Conservation (phyloP, 2,113 vertebrate genomes). For the Andinoacara biseriatus region DNA sequence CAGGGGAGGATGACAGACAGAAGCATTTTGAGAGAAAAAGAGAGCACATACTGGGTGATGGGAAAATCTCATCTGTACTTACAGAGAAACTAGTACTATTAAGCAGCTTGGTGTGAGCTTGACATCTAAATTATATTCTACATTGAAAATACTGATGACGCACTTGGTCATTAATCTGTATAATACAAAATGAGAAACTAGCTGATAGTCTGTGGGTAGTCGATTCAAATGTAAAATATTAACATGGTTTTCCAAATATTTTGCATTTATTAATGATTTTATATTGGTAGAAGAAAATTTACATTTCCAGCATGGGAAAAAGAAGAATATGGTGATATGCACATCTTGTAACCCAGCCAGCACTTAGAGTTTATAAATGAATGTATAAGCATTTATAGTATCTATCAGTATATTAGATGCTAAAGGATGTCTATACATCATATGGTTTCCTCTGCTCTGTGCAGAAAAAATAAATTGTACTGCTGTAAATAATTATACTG, state of each 20-base stretch:
- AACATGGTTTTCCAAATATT: not conserved
- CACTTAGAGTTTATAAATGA: conserved; percentile 16
- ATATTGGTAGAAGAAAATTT: not conserved
- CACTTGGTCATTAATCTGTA: conserved; percentile 47
- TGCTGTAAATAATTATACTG: not conserved
- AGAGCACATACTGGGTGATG: conserved; percentile 21
- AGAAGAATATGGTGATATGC: not conserved
- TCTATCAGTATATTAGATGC: conserved; percentile 15
- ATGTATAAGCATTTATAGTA: conserved; percentile 20
- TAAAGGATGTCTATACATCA: conserved; percentile 34
- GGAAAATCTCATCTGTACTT: conserved; percentile 50
- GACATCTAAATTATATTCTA: conserved; percentile 53
- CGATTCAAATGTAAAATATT: not conserved
- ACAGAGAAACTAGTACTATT: conserved; percentile 49
- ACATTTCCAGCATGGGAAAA: not conserved
- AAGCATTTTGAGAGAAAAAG: conserved; percentile 1
- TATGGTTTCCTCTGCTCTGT: conserved; percentile 15
- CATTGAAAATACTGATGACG: conserved; percentile 10
- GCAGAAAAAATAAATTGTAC: no score
- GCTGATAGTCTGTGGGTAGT: not conserved
- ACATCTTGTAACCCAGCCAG: not conserved
- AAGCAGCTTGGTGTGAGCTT: conserved; percentile 66
- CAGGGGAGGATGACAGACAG: not conserved
- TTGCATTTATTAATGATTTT: not conserved
- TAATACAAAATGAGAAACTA: conserved; percentile 18